phyloP scores from a whole-genome alignment of 2,797 vertebrate genomes.

The Amblyraja radiata region DNA sequence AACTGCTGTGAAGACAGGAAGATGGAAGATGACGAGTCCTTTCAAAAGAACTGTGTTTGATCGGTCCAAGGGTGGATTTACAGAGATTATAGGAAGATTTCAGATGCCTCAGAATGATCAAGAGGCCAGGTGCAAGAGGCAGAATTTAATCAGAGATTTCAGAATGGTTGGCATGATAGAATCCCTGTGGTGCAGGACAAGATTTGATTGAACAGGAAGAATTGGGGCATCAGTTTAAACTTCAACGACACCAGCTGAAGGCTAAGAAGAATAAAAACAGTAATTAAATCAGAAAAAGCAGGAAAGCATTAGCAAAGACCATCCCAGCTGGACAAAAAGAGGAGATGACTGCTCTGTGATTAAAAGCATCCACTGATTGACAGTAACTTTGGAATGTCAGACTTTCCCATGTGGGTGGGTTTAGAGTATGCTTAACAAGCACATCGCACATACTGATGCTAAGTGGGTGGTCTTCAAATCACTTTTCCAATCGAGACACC shows the following conservation, averaged over 20 bases:
- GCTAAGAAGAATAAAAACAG: background rate
- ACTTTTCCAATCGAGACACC: background rate
- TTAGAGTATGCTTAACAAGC: background rate
- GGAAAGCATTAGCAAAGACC: background rate
- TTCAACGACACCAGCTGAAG: background rate
- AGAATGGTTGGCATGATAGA: background rate
- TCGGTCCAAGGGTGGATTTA: background rate
- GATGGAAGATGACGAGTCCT: background rate
- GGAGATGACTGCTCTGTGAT: background rate
- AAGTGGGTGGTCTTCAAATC: background rate
- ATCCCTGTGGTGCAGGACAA: background rate
- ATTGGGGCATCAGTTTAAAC: background rate
- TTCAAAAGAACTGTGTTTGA: constrained; percentile 2
- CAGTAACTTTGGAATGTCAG: background rate
- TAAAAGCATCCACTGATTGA: constrained; percentile 27
- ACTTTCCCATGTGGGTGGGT: constrained; percentile 7
- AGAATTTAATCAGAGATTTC: background rate
- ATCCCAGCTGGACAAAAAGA: constrained; percentile 3
- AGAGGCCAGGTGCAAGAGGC: constrained; percentile 17
- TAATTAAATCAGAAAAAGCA: background rate
- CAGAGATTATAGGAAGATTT: background rate
- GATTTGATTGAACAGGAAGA: background rate
- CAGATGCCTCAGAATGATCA: background rate
- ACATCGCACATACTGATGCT: background rate
- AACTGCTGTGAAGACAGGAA: constrained; percentile 3